Evolutionary conservation across 2,797 vertebrate species (phyloP).

Genomic region (Sebastolobus alascanus): DNA sequence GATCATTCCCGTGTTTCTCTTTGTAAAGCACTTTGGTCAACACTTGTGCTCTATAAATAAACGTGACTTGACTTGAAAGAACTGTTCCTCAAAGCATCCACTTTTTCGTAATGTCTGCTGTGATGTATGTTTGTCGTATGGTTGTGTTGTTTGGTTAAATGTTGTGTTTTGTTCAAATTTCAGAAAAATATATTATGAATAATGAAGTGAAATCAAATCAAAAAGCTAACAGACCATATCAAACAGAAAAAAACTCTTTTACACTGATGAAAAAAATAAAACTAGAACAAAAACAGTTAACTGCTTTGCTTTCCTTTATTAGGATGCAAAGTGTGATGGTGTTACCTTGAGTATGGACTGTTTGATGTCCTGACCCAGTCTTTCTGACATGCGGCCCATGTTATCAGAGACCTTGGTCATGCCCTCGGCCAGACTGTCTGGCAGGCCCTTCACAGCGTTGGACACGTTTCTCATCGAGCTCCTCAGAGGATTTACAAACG

Average conservation of each 20-base stretch:
- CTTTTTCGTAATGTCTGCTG: background rate
- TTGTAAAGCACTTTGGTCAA: no score
- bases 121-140: background rate
- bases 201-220: background rate
- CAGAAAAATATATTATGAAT: no score
- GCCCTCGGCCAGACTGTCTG: slow-evolving; percentile 98
- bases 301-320: background rate
- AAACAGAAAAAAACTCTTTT: background rate
- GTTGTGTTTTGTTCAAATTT: background rate
- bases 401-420: slow-evolving; percentile 99
- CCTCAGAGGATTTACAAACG: slow-evolving; percentile 97
- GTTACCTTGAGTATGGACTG: slow-evolving; percentile 98
- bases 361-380: slow-evolving; percentile 96
- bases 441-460: slow-evolving; percentile 96
- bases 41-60: no score
- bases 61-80: no score
- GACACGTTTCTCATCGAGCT: slow-evolving; percentile 99
- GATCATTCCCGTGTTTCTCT: no score
- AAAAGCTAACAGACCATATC: background rate
- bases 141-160: background rate
- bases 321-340: background rate
- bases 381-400: slow-evolving; percentile 98
- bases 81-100: background rate
- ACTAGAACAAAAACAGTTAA: background rate
- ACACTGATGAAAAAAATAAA: background rate